phyloP scores from a whole-genome alignment of 1,140 invertebrate genomes.

The Megalonaias nervosa region DNA sequence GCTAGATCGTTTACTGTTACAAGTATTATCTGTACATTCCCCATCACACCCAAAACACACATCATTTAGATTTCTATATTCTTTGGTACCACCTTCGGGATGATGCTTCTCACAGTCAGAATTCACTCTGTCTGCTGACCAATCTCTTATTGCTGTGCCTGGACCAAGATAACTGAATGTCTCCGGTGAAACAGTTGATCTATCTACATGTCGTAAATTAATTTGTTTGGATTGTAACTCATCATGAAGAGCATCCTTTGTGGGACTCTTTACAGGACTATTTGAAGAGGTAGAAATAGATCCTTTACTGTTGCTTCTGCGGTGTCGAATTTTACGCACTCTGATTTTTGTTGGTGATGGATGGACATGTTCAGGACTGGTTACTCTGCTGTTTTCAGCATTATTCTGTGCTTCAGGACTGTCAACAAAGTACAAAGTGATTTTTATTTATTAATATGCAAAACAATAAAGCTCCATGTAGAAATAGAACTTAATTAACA shows the following conservation, averaged over 20 bases:
- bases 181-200: constrained; percentile 40
- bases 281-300: constrained; percentile 52
- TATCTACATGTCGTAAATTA: constrained; percentile 36
- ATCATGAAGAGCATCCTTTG: constrained; percentile 46
- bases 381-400: constrained; percentile 31
- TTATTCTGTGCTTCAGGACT: too few relatives aligned
- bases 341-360: constrained; percentile 67
- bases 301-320: constrained; percentile 66
- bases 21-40: constrained; percentile 61
- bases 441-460: too few relatives aligned
- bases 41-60: constrained; percentile 70
- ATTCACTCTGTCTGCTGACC: constrained; percentile 29
- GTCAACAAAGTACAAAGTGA: too few relatives aligned
- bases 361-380: constrained; percentile 61
- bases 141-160: constrained; percentile 63
- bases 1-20: constrained; percentile 63
- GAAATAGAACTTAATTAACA: too few relatives aligned
- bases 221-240: constrained; percentile 46
- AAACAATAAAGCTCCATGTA: too few relatives aligned
- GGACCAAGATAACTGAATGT: constrained; percentile 62
- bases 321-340: constrained; percentile 61
- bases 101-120: constrained; percentile 4
- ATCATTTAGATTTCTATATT: constrained; percentile 64
- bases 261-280: constrained; percentile 55
- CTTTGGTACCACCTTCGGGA: constrained; percentile 20